Base-by-base conservation (phyloP, 1,140 invertebrate species). In the Phthorimaea operculella region DNA sequence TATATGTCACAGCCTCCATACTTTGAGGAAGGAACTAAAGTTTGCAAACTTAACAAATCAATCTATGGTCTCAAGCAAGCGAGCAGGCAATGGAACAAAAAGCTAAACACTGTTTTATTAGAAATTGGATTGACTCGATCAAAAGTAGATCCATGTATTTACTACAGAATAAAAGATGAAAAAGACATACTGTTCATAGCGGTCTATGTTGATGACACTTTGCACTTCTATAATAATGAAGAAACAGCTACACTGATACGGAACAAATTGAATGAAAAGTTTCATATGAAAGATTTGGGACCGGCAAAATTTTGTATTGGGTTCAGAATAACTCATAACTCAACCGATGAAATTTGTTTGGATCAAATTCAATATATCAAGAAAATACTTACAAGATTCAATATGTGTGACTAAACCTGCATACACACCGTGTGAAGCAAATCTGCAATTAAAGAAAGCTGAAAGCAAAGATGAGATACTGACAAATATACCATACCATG, bases 1-100 rank as follows among this genome's bases (percentile, higher is more conserved):
- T 86, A 78, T 51, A 86, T 86, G 79, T 4, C 12, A 56, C 66
- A 68, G 47, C 68, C 66, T 21, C 49, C 58, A 28, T 39, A 33
- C 15, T 62, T 61, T 53, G 17, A 60, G 15, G 12, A 55, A 52
- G 60, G 55, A 33, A 11, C n/a, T 9, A 33, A 67, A 33, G 64
- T 72, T 51, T 70, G 64, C 39, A 3, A 33, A 14, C 48, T 72
- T 14, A 51, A 57, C n/a, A 72, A 67, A 36, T 65, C 61, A 17
- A 62, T 87, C 67, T 69, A 52, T n/a, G n/a, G n/a, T n/a, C n/a
- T n/a, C n/a, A n/a, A n/a, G n/a, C n/a, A n/a, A n/a, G n/a, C n/a
- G n/a, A n/a, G n/a, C n/a, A n/a, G n/a, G n/a, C n/a, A n/a, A n/a
- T n/a, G n/a, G n/a, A n/a, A n/a, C n/a, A n/a, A 11, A 1, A 68